Evolutionary conservation across 64 coral and sea anemone species (phyloP), one percentile per base, ranked within the genome.

Genomic region (Montipora sp.): DNA sequence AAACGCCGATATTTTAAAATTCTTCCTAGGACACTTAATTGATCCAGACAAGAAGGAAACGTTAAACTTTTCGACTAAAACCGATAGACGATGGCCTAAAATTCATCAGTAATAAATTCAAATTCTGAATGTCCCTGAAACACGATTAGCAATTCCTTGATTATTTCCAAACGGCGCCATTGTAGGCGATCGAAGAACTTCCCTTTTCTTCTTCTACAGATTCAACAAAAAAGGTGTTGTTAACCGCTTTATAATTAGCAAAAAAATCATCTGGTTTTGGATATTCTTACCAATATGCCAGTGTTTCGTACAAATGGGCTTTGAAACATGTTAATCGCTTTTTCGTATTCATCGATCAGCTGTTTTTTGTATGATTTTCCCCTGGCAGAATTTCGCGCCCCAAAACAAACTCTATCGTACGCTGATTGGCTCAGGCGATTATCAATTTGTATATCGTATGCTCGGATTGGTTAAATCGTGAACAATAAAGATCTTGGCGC

Each of bases 271-370:
- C 53, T 11, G 53, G 15, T 50, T 43, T 48, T 14, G 57, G 8
- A 22, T 63, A 59, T 81, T 36, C 48, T 50, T 13, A 9, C 15
- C 24, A n/a, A 14, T 59, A 21, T 2, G 51, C 13, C 18, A 36
- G 79, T 81, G 55, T 24, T 71, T 78, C 75, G 14, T 49, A 50
- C 47, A 51, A 18, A 5, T 19, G 6, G 11, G 7, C 3, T 57
- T 7, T 12, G 82, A 51, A 85, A 85, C 44, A 85, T 85, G 82
- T 71, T 85, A 85, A 85, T 85, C 47, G 15, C 82, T 51, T 85
- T 85, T 85, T 61, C 71, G 20, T 23, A 8, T 11, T 5, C 61
- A 21, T 19, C 46, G 63, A 84, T 84, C 82, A 84, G 82, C 82
- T 84, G 82, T 84, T 84, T 11, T 49, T n/a, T 16, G 4, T 43